Percentiles rank a stretch among this genome's conserved stretches.
Evolutionary conservation across 1,140 invertebrate genomes (phyloP).

Genomic region (Eumeta japonica): DNA sequence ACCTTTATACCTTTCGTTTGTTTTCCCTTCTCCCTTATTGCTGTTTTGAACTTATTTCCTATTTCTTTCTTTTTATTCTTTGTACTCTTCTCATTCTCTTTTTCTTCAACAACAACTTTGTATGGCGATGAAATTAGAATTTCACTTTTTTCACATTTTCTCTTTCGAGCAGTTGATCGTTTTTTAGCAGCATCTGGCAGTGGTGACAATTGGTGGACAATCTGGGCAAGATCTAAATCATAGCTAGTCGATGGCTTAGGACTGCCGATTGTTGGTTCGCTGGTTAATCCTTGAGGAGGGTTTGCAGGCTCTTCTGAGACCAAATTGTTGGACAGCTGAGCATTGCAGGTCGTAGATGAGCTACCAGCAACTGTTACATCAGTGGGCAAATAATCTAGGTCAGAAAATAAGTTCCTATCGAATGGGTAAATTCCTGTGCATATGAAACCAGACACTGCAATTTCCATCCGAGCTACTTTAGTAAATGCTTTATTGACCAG

Average conservation of each 20-base stretch:
- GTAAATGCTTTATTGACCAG: slow-evolving; percentile 27
- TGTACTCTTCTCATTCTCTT: slow-evolving; percentile 12
- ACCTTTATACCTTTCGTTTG: slow-evolving; percentile 7
- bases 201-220: slow-evolving; percentile 11
- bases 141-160: slow-evolving; percentile 12
- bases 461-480: slow-evolving; percentile 25
- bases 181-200: slow-evolving; percentile 11
- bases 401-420: slow-evolving; percentile 20
- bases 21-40: slow-evolving; percentile 7
- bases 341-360: not conserved
- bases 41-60: slow-evolving; percentile 8
- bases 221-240: slow-evolving; percentile 12
- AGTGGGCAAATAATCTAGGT: slow-evolving; percentile 20
- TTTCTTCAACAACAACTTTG: slow-evolving; percentile 11
- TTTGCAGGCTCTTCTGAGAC: not conserved
- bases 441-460: slow-evolving; percentile 25
- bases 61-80: slow-evolving; percentile 9
- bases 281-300: not conserved
- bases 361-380: slow-evolving; percentile 12
- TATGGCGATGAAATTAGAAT: slow-evolving; percentile 17
- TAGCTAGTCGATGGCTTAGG: slow-evolving; percentile 11
- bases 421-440: slow-evolving; percentile 29
- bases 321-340: not conserved
- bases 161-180: slow-evolving; percentile 10
- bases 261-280: slow-evolving; percentile 3